Conservation (phyloP, 2,888 invertebrate genomes). For the Caenorhabditis uteleia region DNA sequence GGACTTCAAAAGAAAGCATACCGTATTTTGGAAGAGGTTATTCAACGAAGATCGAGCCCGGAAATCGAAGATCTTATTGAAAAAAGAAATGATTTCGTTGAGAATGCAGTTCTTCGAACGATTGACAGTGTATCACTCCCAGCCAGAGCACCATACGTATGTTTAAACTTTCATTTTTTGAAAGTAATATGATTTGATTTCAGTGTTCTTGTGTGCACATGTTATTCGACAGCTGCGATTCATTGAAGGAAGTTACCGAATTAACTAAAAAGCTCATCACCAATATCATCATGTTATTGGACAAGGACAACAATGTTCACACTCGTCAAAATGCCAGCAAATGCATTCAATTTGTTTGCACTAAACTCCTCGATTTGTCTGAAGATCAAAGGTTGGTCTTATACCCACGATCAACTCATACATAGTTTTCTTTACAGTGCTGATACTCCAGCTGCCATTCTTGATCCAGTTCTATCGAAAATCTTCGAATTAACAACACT, state of each 20-base stretch:
- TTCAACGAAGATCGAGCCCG: constrained; percentile 47
- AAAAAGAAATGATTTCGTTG: constrained; percentile 23
- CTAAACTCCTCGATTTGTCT: constrained; percentile 47
- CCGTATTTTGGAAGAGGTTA: constrained; percentile 61
- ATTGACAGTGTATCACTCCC: constrained; percentile 32
- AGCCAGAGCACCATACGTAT: constrained; percentile 40
- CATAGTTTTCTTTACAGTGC: not conserved
- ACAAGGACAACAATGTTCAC: constrained; percentile 54
- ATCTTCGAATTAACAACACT: constrained; percentile 51
- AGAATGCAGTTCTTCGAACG: constrained; percentile 34
- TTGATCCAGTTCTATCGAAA: constrained; percentile 32
- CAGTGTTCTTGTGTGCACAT: constrained; percentile 39
- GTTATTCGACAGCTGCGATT: constrained; percentile 24
- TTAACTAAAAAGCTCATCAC: constrained; percentile 43
- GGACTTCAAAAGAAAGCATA: constrained; percentile 66
- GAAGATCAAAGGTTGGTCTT: constrained; percentile 25
- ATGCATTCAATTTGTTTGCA: constrained; percentile 56
- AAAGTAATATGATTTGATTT: constrained; percentile 10
- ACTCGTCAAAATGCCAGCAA: constrained; percentile 57
- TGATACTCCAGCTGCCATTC: constrained; percentile 22
- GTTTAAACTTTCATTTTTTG: constrained; percentile 7
- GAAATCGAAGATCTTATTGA: constrained; percentile 47
- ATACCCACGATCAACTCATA: not conserved
- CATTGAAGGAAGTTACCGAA: constrained; percentile 34
- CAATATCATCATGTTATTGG: constrained; percentile 56